Percentiles rank a stretch among this genome's conserved stretches.
phyloP scores from a whole-genome alignment of 2,888 invertebrate species.

The Cephus pygmeus region DNA sequence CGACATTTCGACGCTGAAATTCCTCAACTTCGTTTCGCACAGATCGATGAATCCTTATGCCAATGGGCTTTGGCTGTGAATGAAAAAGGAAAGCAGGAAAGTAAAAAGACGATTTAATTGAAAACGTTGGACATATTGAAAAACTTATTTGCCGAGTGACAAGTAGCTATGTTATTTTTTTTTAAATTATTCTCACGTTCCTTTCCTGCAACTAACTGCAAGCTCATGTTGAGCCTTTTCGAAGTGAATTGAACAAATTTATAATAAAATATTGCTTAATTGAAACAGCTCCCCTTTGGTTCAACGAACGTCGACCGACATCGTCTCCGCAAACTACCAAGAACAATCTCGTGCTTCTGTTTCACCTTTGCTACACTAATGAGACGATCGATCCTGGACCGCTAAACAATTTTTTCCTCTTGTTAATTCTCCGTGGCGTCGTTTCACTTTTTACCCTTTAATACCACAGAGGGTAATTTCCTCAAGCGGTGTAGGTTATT shows the following conservation, averaged over 20 bases:
- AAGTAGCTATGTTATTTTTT: not conserved
- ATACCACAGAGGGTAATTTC: not conserved
- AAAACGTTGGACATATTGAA: not conserved
- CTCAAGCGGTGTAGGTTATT: not conserved
- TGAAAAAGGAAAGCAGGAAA: not conserved
- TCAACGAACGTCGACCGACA: not conserved
- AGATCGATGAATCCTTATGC: not conserved
- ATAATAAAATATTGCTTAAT: not conserved
- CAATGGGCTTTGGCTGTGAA: not conserved
- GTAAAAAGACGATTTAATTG: not conserved
- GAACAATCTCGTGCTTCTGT: not conserved
- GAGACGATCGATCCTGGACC: not conserved
- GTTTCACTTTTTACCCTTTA: not conserved
- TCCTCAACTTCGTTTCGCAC: not conserved
- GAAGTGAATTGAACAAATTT: not conserved
- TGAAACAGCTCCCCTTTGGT: not conserved
- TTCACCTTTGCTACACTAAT: not conserved
- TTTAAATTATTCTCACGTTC: not conserved
- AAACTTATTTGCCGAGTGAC: not conserved
- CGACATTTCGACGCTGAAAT: not conserved
- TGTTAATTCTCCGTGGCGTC: not conserved
- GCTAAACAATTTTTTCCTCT: not conserved
- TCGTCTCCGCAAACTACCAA: not conserved
- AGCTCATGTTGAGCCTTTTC: not conserved
- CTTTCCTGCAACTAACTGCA: not conserved